Percentiles rank a stretch among this genome's conserved stretches.
These are phyloP conservation scores for Mactra quadrangularis DNA, from an alignment of 1,140 invertebrate genomes.

Conservation along the genomic window DNA sequence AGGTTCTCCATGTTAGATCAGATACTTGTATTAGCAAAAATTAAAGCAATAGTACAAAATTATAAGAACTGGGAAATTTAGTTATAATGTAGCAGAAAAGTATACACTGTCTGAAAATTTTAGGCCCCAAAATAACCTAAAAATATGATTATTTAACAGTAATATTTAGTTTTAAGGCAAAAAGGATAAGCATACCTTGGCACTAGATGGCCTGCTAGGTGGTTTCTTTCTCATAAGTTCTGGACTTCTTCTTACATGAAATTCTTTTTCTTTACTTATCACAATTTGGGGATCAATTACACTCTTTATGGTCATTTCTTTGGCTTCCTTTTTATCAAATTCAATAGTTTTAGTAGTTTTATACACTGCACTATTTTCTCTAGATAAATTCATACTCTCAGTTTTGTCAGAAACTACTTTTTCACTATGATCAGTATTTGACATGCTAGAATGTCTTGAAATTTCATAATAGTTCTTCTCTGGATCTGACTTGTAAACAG, in stretches of 20 bases:
- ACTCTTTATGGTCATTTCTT: slow-evolving; percentile 58
- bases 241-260: slow-evolving; percentile 29
- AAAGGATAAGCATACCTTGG: slow-evolving; percentile 62
- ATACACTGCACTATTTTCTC: slow-evolving; percentile 60
- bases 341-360: slow-evolving; percentile 71
- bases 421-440: slow-evolving; percentile 12
- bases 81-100: too few species aligned
- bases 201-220: slow-evolving; percentile 55
- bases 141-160: too few species aligned
- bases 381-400: slow-evolving; percentile 53
- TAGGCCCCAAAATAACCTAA: too few species aligned
- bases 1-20: too few species aligned
- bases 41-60: too few species aligned
- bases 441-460: slow-evolving; percentile 52
- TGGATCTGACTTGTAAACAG: slow-evolving; percentile 60
- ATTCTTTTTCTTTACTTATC: slow-evolving; percentile 54
- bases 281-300: slow-evolving; percentile 48
- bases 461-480: slow-evolving; percentile 71
- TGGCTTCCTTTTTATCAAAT: slow-evolving; percentile 63
- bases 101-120: too few species aligned
- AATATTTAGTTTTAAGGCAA: too few species aligned
- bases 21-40: too few species aligned
- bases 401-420: slow-evolving; percentile 56
- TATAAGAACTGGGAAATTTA: too few species aligned
- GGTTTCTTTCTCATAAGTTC: slow-evolving; percentile 29